Percentiles rank a stretch among this genome's conserved stretches.
Evolutionary conservation across 2,113 vertebrate species (phyloP).

Genomic region (Spea multiplicata): DNA sequence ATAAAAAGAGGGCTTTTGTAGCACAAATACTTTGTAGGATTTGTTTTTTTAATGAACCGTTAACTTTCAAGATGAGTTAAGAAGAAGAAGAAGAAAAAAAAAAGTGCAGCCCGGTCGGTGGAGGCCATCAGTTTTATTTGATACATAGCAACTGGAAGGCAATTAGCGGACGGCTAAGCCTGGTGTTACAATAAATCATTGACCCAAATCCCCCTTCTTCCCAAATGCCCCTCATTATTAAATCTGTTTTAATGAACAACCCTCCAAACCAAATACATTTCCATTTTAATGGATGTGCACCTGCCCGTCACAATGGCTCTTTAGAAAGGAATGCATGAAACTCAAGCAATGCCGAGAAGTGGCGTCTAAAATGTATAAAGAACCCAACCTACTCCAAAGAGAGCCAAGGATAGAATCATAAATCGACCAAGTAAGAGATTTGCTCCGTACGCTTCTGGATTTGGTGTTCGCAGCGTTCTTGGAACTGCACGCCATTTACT

Average conservation of each 20-base stretch:
- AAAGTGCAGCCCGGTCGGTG: constrained; percentile 21
- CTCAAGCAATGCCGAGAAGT: constrained; percentile 16
- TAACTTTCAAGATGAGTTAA: constrained; percentile 19
- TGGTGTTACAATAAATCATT: constrained; percentile 54
- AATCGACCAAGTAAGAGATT: too few species aligned
- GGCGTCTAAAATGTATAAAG: background rate
- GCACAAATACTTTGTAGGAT: too few species aligned
- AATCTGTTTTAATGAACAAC: constrained; percentile 59
- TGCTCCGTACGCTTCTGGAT: too few species aligned
- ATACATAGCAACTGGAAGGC: constrained; percentile 52
- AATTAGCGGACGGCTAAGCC: constrained; percentile 59
- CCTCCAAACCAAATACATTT: constrained; percentile 46
- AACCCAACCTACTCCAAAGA: background rate
- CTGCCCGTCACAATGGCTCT: constrained; percentile 48
- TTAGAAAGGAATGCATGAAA: constrained; percentile 26
- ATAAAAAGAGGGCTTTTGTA: too few species aligned
- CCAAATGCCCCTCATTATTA: constrained; percentile 54
- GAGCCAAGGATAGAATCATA: too few species aligned
- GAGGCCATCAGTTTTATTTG: constrained; percentile 20
- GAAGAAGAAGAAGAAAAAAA: constrained; percentile 24
- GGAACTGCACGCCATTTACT: too few species aligned
- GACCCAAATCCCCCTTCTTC: constrained; percentile 56
- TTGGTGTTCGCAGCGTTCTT: too few species aligned
- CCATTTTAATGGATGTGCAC: constrained; percentile 49
- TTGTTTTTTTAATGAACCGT: background rate